Base-by-base conservation (phyloP, 1,140 invertebrate species). In the Habropoda laboriosa region DNA sequence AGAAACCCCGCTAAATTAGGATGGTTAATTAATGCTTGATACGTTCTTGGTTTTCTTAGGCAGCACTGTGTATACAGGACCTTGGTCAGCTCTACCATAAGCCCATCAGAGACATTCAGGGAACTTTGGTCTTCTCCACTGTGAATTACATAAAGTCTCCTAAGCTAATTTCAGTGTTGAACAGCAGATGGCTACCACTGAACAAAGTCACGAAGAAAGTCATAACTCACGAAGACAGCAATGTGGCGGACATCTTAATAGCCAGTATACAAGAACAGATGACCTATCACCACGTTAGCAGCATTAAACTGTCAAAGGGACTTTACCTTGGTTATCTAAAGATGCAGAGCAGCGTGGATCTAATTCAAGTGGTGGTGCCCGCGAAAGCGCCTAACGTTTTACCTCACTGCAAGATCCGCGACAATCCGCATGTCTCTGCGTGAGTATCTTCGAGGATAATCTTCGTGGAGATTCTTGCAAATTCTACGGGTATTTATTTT, bases 301-400 rank as follows among this genome's bases (percentile, higher is more conserved):
- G 95, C 75, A 95, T 97, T 55, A 96, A 96, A 80, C 90, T 99
- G 27, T 94, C 95, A 0, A 95, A 96, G 64, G 98, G 99, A 0
- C 93, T 99, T 8, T 99, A 99, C 92, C 93, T 99, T 75, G 97
- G 98, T 27, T 99, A 99, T 92, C 93, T 99, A 57, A 99, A 99
- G 91, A 96, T 99, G 94, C 97, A 98, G 87, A 98, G 97, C 86
- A 98, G 98, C 8, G 97, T 99, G 64, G 98, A 99, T 91, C 95
- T 97, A 5, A 97, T 99, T 47, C 96, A 98, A 88, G 96, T 99
- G n/a, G 95, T 99, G 2, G 98, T 99, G 24, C 97, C 98, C 0
- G 94, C 96, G 45, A 96, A 97, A 88, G 96, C 96, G 0, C 98
- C 98, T 13, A 99, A 99, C 92, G 96, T 99, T 80, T 94, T 99